A percentile compares a stretch with the other conserved stretches of the same genome.
These are phyloP conservation scores for Mythimna vitellina DNA, from an alignment of 2,888 invertebrate species.

Conservation along the genomic window DNA sequence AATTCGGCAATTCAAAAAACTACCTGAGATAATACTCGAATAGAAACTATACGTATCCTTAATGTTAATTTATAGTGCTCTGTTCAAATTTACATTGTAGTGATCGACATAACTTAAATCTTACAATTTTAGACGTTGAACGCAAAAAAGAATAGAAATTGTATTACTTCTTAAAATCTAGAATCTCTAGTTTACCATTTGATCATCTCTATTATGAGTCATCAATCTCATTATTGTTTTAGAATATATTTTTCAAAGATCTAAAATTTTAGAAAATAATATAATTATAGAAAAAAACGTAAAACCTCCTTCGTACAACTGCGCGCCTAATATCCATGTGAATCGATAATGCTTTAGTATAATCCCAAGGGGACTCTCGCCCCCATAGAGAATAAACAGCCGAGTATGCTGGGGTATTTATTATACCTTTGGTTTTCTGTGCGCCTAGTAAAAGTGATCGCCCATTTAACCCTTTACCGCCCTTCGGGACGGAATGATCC, in stretches of 20 bases:
- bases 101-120: background rate
- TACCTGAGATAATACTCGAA: background rate
- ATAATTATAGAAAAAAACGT: constrained; percentile 4
- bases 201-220: background rate
- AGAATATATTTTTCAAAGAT: background rate
- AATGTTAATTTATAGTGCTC: background rate
- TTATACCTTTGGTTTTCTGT: constrained; percentile 64
- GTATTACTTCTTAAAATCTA: background rate
- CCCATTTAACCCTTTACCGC: constrained; percentile 73
- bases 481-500: background rate
- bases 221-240: background rate
- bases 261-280: background rate
- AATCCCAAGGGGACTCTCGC: constrained; percentile 68
- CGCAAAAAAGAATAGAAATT: background rate
- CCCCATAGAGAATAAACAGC: constrained; percentile 30
- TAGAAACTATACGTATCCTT: background rate
- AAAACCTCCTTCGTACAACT: constrained; percentile 69
- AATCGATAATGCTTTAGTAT: constrained; percentile 76
- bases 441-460: constrained; percentile 72
- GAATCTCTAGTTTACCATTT: background rate
- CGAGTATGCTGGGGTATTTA: constrained; percentile 47
- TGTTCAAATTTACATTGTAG: no score
- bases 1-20: background rate
- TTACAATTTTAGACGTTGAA: no score
- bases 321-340: constrained; percentile 77